These are phyloP conservation scores for Tauraco hartlaubi DNA, from an alignment of 2,797 vertebrate genomes.

Conservation along the genomic window DNA sequence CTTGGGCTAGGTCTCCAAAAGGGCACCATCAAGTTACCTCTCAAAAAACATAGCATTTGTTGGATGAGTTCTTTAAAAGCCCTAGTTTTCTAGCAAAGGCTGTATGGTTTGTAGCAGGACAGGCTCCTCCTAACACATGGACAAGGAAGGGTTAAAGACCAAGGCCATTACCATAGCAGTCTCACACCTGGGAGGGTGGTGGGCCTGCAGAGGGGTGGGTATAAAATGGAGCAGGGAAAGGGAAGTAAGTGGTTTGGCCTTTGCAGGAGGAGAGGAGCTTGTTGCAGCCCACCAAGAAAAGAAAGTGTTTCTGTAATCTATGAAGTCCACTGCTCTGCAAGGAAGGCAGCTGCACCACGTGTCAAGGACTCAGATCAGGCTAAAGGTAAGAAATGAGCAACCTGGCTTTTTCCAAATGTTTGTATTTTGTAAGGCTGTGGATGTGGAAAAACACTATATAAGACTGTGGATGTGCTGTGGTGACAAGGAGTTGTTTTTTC, in stretches of 20 bases:
- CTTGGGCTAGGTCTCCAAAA: background rate
- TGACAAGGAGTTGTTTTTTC: background rate
- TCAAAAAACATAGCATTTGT: background rate
- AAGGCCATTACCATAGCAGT: background rate
- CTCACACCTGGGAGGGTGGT: background rate
- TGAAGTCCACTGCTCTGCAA: rapidly evolving
- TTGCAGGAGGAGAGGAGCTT: background rate
- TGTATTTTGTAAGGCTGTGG: background rate
- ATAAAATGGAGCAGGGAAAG: background rate
- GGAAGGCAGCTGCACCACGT: background rate
- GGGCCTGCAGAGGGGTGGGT: background rate
- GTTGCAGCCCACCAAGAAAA: background rate
- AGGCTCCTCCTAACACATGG: background rate
- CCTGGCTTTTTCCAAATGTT: background rate
- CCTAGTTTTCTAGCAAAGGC: background rate
- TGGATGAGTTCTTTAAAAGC: background rate
- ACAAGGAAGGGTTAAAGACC: background rate
- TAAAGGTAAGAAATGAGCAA: background rate
- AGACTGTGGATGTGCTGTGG: background rate
- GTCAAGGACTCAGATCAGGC: background rate
- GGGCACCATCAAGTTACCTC: background rate
- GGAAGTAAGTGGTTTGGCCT: background rate
- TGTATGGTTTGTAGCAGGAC: background rate
- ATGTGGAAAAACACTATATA: background rate
- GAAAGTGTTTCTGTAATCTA: background rate